Evolutionary conservation across 1,140 invertebrate species (phyloP).

Genomic region (Drosophila athabasca): DNA sequence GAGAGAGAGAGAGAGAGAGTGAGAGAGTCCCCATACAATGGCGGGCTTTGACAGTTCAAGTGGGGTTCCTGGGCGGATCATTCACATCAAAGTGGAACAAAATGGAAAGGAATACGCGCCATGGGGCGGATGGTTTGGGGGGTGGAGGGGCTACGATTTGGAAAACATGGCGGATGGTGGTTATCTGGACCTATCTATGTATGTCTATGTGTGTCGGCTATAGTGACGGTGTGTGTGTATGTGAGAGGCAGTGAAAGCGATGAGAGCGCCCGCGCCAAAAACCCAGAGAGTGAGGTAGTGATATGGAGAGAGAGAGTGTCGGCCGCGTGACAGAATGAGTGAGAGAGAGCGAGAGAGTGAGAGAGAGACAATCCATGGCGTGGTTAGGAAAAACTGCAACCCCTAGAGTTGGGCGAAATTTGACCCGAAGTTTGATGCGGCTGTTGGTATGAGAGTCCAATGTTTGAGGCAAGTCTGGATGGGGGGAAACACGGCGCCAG

Average conservation of each 20-base stretch:
- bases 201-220: slow-evolving; percentile 67
- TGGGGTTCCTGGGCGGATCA: slow-evolving; percentile 48
- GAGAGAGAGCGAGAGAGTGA: slow-evolving; percentile 27
- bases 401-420: slow-evolving; percentile 75
- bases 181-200: slow-evolving; percentile 33
- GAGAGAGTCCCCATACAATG: slow-evolving; percentile 44
- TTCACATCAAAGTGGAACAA: slow-evolving; percentile 69
- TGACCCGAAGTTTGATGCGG: slow-evolving; percentile 38
- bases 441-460: slow-evolving; percentile 24
- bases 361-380: slow-evolving; percentile 13
- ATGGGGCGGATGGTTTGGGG: not conserved
- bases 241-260: slow-evolving; percentile 68
- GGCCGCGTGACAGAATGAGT: slow-evolving; percentile 10
- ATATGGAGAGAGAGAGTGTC: slow-evolving; percentile 31
- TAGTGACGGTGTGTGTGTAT: slow-evolving; percentile 46
- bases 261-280: slow-evolving; percentile 71
- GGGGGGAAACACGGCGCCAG: slow-evolving; percentile 57
- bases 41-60: slow-evolving; percentile 38
- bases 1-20: slow-evolving; percentile 15
- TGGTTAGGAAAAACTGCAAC: slow-evolving; percentile 70
- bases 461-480: not conserved
- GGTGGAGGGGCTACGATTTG: slow-evolving; percentile 59
- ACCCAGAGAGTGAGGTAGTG: slow-evolving; percentile 17
- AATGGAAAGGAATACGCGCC: slow-evolving; percentile 75
- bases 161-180: slow-evolving; percentile 68